A percentile compares a stretch with the other conserved stretches of the same genome.
These are phyloP conservation scores for Engystomops pustulosus DNA, from an alignment of 2,113 vertebrate species.

Conservation along the genomic window DNA sequence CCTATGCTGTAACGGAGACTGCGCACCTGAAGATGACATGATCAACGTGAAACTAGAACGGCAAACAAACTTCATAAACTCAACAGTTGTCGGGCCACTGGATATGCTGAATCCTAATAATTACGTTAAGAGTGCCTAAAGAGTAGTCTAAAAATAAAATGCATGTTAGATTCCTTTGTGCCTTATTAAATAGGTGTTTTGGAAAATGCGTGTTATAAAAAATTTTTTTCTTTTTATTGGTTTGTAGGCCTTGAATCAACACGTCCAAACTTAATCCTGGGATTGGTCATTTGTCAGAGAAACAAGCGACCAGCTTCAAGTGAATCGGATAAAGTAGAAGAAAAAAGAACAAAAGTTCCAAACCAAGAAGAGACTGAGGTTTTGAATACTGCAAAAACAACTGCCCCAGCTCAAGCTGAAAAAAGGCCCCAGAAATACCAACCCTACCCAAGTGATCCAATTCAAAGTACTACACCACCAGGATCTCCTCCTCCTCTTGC, in stretches of 20 bases:
- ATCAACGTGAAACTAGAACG: background rate
- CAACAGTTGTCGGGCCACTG: background rate
- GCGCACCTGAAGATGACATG: background rate
- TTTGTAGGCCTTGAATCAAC: conserved; percentile 88
- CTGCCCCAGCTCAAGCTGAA: conserved; percentile 71
- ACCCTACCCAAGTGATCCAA: conserved; percentile 73
- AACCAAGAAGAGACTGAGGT: conserved; percentile 75
- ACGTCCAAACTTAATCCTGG: conserved; percentile 92
- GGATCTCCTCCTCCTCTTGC: conserved; percentile 77
- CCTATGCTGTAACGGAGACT: too few species aligned
- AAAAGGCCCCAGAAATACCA: conserved; percentile 75
- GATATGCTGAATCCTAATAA: background rate
- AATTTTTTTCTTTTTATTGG: conserved; percentile 57
- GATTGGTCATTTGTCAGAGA: conserved; percentile 91
- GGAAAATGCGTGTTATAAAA: background rate
- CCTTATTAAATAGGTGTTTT: background rate
- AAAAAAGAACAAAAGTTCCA: conserved; percentile 79
- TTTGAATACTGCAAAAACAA: conserved; percentile 69
- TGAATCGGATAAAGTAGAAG: conserved; percentile 78
- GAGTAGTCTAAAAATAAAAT: background rate
- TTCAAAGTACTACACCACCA: conserved; percentile 74
- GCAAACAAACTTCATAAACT: background rate
- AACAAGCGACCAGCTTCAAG: conserved; percentile 75
- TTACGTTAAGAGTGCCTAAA: too few species aligned
- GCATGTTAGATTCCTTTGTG: too few species aligned